A percentile compares a stretch with the other conserved stretches of the same genome.
These are phyloP conservation scores for Myrmecophaga tridactyla DNA, from an alignment of 2,113 vertebrate genomes.

Conservation along the genomic window DNA sequence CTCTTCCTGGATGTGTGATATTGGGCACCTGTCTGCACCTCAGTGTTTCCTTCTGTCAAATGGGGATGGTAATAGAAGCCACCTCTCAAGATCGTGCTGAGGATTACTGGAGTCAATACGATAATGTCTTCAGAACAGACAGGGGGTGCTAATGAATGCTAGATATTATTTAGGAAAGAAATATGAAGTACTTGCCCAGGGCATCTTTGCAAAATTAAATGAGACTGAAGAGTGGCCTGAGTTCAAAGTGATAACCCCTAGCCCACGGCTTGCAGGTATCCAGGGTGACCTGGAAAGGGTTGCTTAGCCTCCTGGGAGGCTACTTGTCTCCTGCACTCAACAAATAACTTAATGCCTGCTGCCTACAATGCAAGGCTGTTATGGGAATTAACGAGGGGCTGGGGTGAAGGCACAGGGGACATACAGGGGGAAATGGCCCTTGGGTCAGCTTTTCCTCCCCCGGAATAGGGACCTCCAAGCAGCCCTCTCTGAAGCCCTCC, in stretches of 20 bases:
- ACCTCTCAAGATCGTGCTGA: background rate
- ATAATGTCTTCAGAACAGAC: too few relatives aligned
- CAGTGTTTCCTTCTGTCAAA: background rate
- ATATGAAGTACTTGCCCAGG: background rate
- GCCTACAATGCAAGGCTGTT: background rate
- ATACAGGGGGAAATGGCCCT: background rate
- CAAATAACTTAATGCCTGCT: accelerated
- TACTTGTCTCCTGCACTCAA: accelerated
- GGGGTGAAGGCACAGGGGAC: background rate
- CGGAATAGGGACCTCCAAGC: background rate
- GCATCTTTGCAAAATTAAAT: background rate
- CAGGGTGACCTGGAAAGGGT: too few relatives aligned
- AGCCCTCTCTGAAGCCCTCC: background rate
- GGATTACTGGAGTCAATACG: too few relatives aligned
- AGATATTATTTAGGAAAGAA: background rate
- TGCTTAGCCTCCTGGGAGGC: background rate
- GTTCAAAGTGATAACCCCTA: background rate
- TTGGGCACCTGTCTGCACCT: background rate
- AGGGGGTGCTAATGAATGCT: background rate
- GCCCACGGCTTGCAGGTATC: background rate
- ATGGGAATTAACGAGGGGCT: accelerated
- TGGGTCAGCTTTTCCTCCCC: background rate
- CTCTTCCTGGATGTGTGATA: background rate
- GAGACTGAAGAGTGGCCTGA: background rate
- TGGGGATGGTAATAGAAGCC: background rate